phyloP scores from a whole-genome alignment of 64 coral and sea anemone species.

The Montipora capricornis region DNA sequence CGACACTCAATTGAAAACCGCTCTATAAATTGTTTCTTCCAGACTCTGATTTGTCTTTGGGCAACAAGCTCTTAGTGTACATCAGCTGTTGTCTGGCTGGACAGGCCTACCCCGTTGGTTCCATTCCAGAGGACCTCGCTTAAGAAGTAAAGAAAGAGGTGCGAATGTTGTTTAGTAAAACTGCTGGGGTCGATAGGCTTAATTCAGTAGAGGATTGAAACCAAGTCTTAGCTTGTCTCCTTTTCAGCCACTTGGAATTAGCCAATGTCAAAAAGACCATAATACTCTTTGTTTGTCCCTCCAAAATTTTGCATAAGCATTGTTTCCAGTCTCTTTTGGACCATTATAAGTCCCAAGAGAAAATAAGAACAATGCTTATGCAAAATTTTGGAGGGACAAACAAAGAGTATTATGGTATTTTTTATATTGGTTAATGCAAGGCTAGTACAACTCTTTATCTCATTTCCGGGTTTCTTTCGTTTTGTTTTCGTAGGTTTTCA shows the following conservation, averaged over 20 bases:
- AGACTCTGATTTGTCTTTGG: slow-evolving; percentile 80
- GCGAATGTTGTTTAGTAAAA: neutral
- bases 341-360: too few species aligned
- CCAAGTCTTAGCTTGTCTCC: neutral
- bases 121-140: slow-evolving; percentile 89
- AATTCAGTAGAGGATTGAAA: too few species aligned
- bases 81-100: slow-evolving; percentile 95
- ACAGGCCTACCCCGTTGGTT: slow-evolving; percentile 81
- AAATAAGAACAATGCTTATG: too few species aligned
- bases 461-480: neutral
- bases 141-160: slow-evolving; percentile 85
- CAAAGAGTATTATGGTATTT: too few species aligned
- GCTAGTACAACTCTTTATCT: neutral
- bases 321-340: too few species aligned
- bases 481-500: slow-evolving; percentile 55
- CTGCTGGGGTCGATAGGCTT: too few species aligned
- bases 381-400: too few species aligned
- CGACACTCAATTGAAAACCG: too few species aligned
- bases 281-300: too few species aligned
- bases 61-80: slow-evolving; percentile 95
- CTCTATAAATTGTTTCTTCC: neutral
- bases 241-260: neutral
- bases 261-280: neutral
- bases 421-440: too few species aligned
- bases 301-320: too few species aligned